phyloP scores from a whole-genome alignment of 2,113 vertebrate genomes.

The Opisthocomus hoazin region DNA sequence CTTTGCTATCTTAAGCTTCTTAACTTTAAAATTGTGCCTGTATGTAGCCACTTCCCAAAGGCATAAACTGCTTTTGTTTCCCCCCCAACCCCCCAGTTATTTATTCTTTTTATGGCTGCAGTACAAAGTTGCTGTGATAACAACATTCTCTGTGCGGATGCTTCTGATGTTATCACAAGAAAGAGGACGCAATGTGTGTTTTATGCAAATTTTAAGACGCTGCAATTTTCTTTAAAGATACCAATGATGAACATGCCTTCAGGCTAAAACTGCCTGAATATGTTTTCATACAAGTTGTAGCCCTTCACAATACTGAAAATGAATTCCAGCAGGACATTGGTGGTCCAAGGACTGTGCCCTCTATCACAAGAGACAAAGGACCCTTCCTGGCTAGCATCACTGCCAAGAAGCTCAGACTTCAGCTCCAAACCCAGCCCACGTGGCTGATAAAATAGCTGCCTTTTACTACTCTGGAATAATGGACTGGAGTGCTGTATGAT shows the following conservation, averaged over 20 bases:
- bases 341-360: not conserved
- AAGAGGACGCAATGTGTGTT: not conserved
- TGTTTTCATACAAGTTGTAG: not conserved
- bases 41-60: not conserved
- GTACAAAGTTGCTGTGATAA: not conserved
- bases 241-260: not conserved
- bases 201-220: not conserved
- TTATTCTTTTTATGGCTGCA: not conserved
- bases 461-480: not conserved
- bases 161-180: not conserved
- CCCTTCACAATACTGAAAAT: not conserved
- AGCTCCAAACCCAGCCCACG: not conserved
- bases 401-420: not conserved
- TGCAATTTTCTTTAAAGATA: not conserved
- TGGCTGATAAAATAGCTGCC: not conserved
- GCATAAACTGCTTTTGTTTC: not conserved
- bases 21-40: not conserved
- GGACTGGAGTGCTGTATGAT: not conserved
- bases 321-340: not conserved
- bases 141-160: not conserved
- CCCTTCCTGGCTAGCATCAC: not conserved
- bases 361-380: not conserved
- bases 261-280: not conserved
- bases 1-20: slow-evolving; percentile 30
- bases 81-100: not conserved